Evolutionary conservation across 2,797 vertebrate species (phyloP).

Genomic region (Melanotaenia parkinsoni): DNA sequence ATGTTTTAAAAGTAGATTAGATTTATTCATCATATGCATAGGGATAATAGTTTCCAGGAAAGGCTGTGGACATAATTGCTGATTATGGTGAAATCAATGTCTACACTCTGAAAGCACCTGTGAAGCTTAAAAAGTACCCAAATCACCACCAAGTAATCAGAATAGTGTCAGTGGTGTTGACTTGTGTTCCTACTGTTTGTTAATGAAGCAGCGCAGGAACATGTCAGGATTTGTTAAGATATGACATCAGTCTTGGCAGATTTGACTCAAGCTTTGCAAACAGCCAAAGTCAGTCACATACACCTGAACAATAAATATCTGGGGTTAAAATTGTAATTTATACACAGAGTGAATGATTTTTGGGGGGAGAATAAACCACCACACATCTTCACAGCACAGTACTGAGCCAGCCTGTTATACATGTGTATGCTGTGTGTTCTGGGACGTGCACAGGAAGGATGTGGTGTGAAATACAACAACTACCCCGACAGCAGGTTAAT

Average conservation of each 20-base stretch:
- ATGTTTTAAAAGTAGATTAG: not conserved
- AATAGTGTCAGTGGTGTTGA: slow-evolving; percentile 36
- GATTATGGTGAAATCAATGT: slow-evolving; percentile 24
- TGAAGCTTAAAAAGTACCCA: slow-evolving; percentile 7
- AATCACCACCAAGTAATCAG: not conserved
- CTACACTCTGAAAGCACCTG: not conserved
- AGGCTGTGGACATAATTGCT: not conserved
- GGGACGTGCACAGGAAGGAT: not conserved
- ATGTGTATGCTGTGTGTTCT: not conserved
- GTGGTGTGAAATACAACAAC: not conserved
- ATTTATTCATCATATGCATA: no score
- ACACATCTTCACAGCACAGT: not conserved
- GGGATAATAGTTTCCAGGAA: slow-evolving; percentile 7
- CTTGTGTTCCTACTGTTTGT: slow-evolving; percentile 38
- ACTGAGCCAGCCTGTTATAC: not conserved
- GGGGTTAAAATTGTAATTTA: slow-evolving; percentile 2
- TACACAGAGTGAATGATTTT: slow-evolving; percentile 4
- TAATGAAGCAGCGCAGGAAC: slow-evolving; percentile 33
- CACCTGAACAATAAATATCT: not conserved
- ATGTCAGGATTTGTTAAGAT: slow-evolving; percentile 50
- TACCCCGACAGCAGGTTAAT: not conserved
- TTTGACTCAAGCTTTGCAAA: slow-evolving; percentile 13
- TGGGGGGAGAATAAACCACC: not conserved
- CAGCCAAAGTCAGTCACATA: not conserved
- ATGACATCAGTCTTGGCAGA: slow-evolving; percentile 58